Evolutionary conservation across 2,888 invertebrate species (phyloP), one percentile per base, ranked within the genome.

Genomic region (Brachycybe producta): DNA sequence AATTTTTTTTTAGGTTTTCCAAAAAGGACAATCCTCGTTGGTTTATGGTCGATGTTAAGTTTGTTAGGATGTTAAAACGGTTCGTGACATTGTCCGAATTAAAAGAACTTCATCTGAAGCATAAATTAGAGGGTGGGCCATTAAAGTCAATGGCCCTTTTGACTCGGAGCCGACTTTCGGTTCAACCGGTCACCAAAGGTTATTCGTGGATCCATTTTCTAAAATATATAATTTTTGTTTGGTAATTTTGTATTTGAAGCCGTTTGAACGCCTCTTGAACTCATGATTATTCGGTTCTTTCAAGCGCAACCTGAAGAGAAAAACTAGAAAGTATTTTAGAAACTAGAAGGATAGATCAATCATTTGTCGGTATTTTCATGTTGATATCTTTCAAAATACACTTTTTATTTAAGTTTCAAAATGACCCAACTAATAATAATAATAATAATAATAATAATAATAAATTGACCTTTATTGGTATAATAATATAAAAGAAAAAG

Each of bases 1-100:
- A n/a, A n/a, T n/a, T n/a, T n/a, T n/a, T n/a, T n/a, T 30, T 8
- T n/a, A 42, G 42, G 26, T 42, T 28, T 17, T 27, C 27, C 58
- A 62, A 64, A 40, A 44, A 42, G 32, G 19, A 61, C 15, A 58
- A 60, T 40, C 67, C 67, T 3, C 56, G 57, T 34, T 66, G 66
- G 67, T 62, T 55, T 44, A 65, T 66, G 65, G 67, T 66, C 7
- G 66, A 67, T 56, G 64, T 67, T 3, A 57, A 65, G 52, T 64
- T 58, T 54, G 58, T 55, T 3, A 57, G 64, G n/a, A 59, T 60
- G 56, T 51, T 65, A 54, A 60, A 63, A 52, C 54, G 63, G 23
- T 65, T 57, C 52, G 61, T 67, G 26, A 57, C 64, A 8, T 57
- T 66, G 30, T 52, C 61, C 5, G 62, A 64, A 49, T 57, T 66